Evolutionary conservation across 2,113 vertebrate genomes (phyloP).

Genomic region (Hystrix brachyura): DNA sequence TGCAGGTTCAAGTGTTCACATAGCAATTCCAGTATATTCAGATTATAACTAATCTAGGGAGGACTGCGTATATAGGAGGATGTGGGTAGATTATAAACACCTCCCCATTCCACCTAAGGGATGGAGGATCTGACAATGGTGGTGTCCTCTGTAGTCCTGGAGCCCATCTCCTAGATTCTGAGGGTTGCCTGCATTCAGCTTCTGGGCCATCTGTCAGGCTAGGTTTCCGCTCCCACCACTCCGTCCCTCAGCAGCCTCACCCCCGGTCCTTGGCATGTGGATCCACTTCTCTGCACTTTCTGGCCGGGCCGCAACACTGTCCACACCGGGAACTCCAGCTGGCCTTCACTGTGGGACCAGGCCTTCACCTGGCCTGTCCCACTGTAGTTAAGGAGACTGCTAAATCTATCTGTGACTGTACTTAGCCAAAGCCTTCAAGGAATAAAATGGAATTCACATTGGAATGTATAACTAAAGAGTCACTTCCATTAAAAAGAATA

Average conservation of each 20-base stretch:
- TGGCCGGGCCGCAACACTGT: neutral
- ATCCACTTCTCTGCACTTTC: no score
- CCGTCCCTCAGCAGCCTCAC: neutral
- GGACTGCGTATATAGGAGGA: neutral
- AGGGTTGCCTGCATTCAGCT: accelerated
- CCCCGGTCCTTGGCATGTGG: neutral
- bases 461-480: neutral
- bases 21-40: neutral
- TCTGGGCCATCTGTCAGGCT: no score
- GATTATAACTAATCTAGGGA: no score
- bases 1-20: no score
- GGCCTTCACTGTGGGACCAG: neutral
- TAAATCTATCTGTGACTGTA: neutral
- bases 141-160: neutral
- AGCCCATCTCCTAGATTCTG: neutral
- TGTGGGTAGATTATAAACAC: neutral
- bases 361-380: neutral
- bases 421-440: neutral
- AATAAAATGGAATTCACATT: neutral
- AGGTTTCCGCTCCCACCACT: neutral
- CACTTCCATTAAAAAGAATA: neutral
- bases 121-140: neutral
- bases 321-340: neutral
- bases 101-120: neutral
- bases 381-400: neutral